Percentiles rank a stretch among this genome's conserved stretches.
Evolutionary conservation across 2,113 vertebrate species (phyloP).

Genomic region (Zosterops lateralis): DNA sequence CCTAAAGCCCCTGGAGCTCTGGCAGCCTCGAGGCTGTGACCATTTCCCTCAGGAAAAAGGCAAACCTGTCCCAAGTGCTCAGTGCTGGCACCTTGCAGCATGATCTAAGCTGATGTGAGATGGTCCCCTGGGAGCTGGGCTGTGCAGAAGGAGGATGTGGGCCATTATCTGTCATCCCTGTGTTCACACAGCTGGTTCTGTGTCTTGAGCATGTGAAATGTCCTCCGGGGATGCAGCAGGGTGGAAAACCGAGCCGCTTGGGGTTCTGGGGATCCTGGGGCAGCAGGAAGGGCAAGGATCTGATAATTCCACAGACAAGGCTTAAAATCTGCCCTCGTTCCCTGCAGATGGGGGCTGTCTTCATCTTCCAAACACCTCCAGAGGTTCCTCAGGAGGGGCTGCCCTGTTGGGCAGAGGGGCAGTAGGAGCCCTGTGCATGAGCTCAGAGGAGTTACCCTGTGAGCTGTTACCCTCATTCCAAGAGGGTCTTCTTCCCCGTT

Average conservation of each 20-base stretch:
- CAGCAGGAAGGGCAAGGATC: not conserved
- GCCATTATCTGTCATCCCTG: not conserved
- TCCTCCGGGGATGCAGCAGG: not conserved
- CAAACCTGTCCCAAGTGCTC: not conserved
- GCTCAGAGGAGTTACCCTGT: not conserved
- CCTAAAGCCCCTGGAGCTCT: not conserved
- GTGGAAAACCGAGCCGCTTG: rapidly evolving
- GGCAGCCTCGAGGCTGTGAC: not conserved
- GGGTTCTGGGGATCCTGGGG: not conserved
- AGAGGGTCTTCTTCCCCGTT: not conserved
- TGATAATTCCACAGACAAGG: rapidly evolving
- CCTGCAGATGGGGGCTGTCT: not conserved
- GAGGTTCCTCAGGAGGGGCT: not conserved
- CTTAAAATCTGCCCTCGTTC: not conserved
- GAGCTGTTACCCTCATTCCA: rapidly evolving
- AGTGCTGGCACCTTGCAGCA: not conserved
- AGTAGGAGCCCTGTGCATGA: rapidly evolving
- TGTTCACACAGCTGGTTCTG: not conserved
- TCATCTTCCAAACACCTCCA: rapidly evolving
- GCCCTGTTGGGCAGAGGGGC: not conserved
- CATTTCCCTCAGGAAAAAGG: not conserved
- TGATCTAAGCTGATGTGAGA: not conserved
- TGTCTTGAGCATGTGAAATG: rapidly evolving
- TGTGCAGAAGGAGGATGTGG: not conserved
- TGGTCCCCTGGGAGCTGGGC: not conserved